Conservation (phyloP, 37 sponge, comb jelly and placozoan species). For the Geodia barretti region DNA sequence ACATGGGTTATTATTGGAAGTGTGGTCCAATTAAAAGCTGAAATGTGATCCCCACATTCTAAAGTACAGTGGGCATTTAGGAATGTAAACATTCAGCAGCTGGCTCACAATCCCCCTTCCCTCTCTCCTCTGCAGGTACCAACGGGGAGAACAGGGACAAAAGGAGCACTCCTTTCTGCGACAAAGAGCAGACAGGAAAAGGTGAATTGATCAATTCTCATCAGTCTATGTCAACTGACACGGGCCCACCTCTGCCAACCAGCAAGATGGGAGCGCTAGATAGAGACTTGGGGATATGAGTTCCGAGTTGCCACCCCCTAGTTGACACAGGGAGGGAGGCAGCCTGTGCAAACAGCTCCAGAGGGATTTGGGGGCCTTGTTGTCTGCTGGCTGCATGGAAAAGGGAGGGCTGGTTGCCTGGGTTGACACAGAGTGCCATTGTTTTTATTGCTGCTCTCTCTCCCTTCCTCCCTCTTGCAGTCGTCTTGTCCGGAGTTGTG, state of each 20-base stretch:
- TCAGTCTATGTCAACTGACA: conserved; percentile 1
- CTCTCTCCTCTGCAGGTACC: not conserved
- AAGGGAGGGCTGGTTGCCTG: not conserved
- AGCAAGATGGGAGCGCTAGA: not conserved
- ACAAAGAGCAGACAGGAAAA: not conserved
- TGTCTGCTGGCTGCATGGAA: not conserved
- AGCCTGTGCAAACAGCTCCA: not conserved
- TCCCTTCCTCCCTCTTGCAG: not conserved
- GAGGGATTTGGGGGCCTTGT: not conserved
- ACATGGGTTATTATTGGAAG: no score
- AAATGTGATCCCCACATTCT: not conserved
- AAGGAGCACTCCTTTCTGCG: not conserved
- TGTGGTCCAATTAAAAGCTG: not conserved
- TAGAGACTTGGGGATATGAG: not conserved
- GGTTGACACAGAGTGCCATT: not conserved
- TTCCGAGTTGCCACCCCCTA: not conserved
- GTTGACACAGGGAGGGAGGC: conserved; percentile 1
- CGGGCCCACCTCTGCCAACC: not conserved
- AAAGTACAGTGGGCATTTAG: not conserved
- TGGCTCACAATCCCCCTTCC: no score
- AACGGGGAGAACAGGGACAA: not conserved
- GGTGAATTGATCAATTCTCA: not conserved
- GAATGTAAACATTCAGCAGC: not conserved
- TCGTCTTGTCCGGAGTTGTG: not conserved
- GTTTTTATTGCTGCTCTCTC: not conserved